Base-by-base conservation (phyloP, 2,888 invertebrate genomes). In the Calliphora vomitoria region DNA sequence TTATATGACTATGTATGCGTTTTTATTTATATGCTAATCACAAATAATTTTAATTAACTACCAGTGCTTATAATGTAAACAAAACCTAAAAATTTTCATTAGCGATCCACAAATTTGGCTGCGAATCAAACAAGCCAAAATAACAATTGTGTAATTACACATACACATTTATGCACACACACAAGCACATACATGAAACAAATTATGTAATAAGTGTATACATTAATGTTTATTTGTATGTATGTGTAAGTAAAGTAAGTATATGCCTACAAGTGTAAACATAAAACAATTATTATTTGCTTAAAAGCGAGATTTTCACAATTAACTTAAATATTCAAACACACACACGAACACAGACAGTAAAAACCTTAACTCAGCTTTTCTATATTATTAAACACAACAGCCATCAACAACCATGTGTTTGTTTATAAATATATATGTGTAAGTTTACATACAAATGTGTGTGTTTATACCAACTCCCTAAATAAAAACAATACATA, bases 201-300 rank as follows among this genome's bases (percentile, higher is more conserved):
- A 84, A 79, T 75, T 60, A 72, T 75, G 38, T 68, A 47, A 75
- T 74, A 53, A 62, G 53, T 58, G 25, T 62, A 55, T 64, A 68
- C 71, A 69, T 68, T 62, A 41, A 66, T 41, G 58, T 44, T 41
- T 20, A 44, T 44, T 8, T 8, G 10, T 13, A 3, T 72, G 31
- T 41, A 25, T 25, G 15, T 38, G 15, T 55, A 8, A 35, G 47
- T 66, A 35, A 15, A 13, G 58, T 66, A 18, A 44, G 13, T 47
- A 50, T 41, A 68, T 75, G 53, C 20, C 18, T 20, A 41, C 38
- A 72, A 25, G 38, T 76, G 68, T 55, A 81, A 64, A 82, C 47
- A 86, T 68, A 82, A 83, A 88, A 86, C 88, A 88, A 86, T 88
- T 88, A 83, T 88, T 88, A 88, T 88, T 88, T 86, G 83, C 75